A percentile compares a stretch with the other conserved stretches of the same genome.
Evolutionary conservation across 1,140 invertebrate species (phyloP).

Genomic region (Ceratoteleas bidentatus): DNA sequence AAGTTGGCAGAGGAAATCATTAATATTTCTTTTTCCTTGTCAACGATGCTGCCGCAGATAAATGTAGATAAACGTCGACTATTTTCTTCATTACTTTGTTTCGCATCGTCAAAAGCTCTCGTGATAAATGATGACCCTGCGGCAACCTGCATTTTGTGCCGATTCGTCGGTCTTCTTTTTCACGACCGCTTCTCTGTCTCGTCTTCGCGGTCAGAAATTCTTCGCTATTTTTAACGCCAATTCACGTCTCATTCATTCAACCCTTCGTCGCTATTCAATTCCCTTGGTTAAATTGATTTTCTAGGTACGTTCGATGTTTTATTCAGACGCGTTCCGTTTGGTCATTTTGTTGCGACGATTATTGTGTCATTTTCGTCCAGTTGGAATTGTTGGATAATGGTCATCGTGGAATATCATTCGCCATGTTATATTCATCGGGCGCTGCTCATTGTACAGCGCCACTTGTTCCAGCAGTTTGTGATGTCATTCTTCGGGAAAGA

Average conservation of each 20-base stretch:
- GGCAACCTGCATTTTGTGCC: constrained; percentile 40
- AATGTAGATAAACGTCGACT: constrained; percentile 43
- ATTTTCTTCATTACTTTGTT: constrained; percentile 62
- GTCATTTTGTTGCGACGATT: neutral
- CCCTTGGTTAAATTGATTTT: constrained; percentile 11
- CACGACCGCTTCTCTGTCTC: constrained; percentile 13
- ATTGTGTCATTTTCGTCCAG: neutral
- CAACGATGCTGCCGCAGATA: constrained; percentile 28
- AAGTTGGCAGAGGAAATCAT: constrained; percentile 49
- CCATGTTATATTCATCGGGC: no score
- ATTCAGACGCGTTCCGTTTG: neutral
- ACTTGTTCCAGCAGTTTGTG: no score
- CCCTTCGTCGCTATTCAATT: constrained; percentile 18
- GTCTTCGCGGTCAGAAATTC: constrained; percentile 28
- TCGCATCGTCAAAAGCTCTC: constrained; percentile 45
- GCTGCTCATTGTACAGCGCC: no score
- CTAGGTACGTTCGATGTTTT: neutral
- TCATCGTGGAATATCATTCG: neutral
- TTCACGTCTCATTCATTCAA: constrained; percentile 38
- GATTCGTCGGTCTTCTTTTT: constrained; percentile 47
- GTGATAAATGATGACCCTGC: constrained; percentile 53
- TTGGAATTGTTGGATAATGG: neutral
- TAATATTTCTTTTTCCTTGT: constrained; percentile 55
- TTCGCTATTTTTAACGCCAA: constrained; percentile 35
- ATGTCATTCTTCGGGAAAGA: no score